These are phyloP conservation scores for Sminthopsis crassicaudata DNA, from an alignment of 2,113 vertebrate genomes.

Conservation along the genomic window DNA sequence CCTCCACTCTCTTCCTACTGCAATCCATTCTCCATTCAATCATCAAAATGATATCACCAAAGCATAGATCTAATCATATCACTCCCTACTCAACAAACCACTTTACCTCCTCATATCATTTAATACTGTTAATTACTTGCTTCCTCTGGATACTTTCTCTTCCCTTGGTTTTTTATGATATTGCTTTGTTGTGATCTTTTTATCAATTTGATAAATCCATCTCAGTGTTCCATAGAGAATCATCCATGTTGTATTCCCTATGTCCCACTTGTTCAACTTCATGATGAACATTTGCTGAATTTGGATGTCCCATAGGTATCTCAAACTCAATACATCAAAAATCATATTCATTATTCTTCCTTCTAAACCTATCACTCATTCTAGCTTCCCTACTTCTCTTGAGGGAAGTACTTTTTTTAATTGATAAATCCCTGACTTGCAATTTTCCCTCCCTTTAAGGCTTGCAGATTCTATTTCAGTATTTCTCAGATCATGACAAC, in stretches of 20 bases:
- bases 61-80: not conserved
- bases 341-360: not conserved
- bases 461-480: not conserved
- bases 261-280: not conserved
- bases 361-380: too few relatives aligned
- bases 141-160: not conserved
- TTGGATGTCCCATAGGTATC: not conserved
- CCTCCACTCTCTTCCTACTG: not conserved
- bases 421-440: not conserved
- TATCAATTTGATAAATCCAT: not conserved
- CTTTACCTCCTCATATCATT: not conserved
- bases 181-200: not conserved
- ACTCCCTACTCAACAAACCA: not conserved
- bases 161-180: not conserved
- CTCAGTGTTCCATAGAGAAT: not conserved
- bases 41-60: not conserved
- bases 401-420: not conserved
- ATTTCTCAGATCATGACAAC: not conserved
- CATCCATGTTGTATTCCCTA: not conserved
- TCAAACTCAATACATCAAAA: not conserved
- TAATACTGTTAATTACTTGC: not conserved
- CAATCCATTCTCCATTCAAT: not conserved
- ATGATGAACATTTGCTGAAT: not conserved
- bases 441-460: not conserved
- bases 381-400: not conserved